Percentiles rank a stretch among this genome's conserved stretches.
Evolutionary conservation across 2,888 invertebrate species (phyloP).

Genomic region (Nemoura dubitans): DNA sequence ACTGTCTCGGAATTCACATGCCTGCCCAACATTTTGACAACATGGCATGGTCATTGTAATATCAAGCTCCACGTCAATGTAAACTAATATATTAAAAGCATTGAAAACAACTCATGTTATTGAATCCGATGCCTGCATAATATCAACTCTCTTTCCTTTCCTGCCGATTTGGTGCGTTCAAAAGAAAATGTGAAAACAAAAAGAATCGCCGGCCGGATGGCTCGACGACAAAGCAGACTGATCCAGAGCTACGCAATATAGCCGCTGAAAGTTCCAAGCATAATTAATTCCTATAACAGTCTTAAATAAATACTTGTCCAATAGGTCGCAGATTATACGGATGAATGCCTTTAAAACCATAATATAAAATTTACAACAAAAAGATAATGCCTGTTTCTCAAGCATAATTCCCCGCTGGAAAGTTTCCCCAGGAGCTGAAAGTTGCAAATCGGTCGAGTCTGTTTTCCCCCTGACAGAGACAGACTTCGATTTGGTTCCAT

Average conservation of each 20-base stretch:
- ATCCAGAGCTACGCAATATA: neutral
- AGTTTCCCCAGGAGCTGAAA: neutral
- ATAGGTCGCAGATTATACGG: neutral
- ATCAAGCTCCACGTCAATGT: neutral
- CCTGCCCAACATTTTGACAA: neutral
- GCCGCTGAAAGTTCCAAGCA: neutral
- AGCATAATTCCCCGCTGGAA: neutral
- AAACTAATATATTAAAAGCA: neutral
- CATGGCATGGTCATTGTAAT: neutral
- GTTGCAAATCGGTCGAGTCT: neutral
- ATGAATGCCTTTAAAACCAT: neutral
- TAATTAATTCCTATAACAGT: neutral
- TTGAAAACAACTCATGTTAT: neutral
- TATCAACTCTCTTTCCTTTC: neutral
- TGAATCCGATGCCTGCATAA: neutral
- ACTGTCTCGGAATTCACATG: too few species aligned
- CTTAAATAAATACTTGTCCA: neutral
- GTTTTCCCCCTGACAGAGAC: neutral
- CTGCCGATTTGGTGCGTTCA: neutral
- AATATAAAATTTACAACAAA: neutral
- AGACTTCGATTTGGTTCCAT: neutral
- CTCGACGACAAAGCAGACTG: neutral
- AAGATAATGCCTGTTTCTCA: neutral
- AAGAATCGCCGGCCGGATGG: neutral
- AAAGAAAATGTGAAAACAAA: neutral